Base-by-base conservation (phyloP, 2,113 vertebrate species). In the Trogon surrucura region DNA sequence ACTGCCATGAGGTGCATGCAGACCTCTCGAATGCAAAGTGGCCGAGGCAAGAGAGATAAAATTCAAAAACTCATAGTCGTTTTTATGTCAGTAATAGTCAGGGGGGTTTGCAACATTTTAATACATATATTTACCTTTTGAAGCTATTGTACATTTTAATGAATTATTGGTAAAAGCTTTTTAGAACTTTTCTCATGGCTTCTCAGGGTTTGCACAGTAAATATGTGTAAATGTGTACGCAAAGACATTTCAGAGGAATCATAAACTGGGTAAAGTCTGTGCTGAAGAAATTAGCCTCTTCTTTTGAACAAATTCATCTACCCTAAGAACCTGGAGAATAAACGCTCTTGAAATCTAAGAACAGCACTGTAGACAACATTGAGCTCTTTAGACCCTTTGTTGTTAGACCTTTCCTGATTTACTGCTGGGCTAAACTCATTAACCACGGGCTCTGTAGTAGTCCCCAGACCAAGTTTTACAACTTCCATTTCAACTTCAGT, bases 361-460 rank as follows among this genome's bases (percentile, higher is more conserved):
- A 36, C 61, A 89, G 16, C 34, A 11, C 48, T 41, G 16, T 3
- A 34, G 89, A 77, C 78, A 93, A 41, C 41, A 23, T 18, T 57
- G 62, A 96, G 67, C 38, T 88, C 73, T 85, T 62, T 70, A 78
- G 74, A 65, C 62, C n/a, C 66, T 62, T 75, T 48, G 16, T 78
- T 85, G 25, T 83, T 88, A 56, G 74, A n/a, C 56, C 61, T 73
- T 61, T 83, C 47, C 51, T 95, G 87, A 93, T 97, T 96, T 94
- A 95, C 79, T 96, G 64, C 71, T 88, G 85, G 75, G 23, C 51
- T 91, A 67, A 91, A 96, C 71, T 88, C 54, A 36, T 91, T 95
- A 89, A 56, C 89, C 87, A 27, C 93, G 65, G 69, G 12, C 61
- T 80, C 65, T 67, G 34, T 23, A 94, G 44, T 44, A 62, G 72